Percentiles rank a stretch among this genome's conserved stretches.
Evolutionary conservation across 2,888 invertebrate species (phyloP).

Genomic region (Coelopa pilipes): DNA sequence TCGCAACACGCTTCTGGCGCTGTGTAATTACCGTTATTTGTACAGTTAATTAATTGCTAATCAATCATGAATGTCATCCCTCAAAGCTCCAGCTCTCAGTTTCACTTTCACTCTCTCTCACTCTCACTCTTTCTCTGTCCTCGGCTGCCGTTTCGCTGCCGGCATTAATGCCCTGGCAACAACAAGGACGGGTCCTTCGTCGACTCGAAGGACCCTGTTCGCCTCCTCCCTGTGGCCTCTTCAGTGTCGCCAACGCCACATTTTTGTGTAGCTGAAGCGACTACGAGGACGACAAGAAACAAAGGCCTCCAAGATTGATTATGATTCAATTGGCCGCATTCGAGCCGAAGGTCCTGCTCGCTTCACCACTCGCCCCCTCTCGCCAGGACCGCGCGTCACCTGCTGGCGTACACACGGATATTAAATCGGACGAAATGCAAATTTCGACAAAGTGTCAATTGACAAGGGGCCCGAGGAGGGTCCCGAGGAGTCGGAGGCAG

Average conservation of each 20-base stretch:
- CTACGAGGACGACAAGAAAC: conserved; percentile 48
- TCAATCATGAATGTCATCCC: conserved; percentile 57
- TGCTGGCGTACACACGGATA: conserved; percentile 49
- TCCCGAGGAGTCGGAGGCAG: no score
- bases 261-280: neutral
- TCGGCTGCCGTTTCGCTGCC: conserved; percentile 9
- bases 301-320: conserved; percentile 62
- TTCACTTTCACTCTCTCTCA: no score
- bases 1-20: conserved; percentile 47
- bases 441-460: conserved; percentile 23
- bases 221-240: conserved; percentile 18
- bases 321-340: conserved; percentile 43
- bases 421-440: conserved; percentile 40
- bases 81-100: conserved; percentile 6
- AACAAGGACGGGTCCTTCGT: conserved; percentile 12
- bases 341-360: no score
- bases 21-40: conserved; percentile 63
- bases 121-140: no score
- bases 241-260: neutral
- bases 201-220: conserved; percentile 28
- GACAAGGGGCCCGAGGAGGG: no score
- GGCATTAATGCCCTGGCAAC: conserved; percentile 24
- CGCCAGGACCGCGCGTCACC: conserved; percentile 40
- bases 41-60: conserved; percentile 66
- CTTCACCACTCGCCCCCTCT: no score